Evolutionary conservation across 2,888 invertebrate genomes (phyloP).

Genomic region (Drosophila demipolita): DNA sequence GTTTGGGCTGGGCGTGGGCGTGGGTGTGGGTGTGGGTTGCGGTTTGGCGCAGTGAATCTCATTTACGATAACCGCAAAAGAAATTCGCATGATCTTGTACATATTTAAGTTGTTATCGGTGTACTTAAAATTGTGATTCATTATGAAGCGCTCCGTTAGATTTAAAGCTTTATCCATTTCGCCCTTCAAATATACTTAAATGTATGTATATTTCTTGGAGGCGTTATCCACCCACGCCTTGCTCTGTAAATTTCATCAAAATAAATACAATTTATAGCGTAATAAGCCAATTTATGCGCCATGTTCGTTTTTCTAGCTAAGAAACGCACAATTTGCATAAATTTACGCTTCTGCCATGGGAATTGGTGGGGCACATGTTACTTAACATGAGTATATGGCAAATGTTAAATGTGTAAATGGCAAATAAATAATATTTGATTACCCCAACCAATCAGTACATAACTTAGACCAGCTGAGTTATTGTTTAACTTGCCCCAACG

Average conservation of each 20-base stretch:
- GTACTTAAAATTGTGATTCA: constrained; percentile 58
- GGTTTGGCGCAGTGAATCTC: constrained; percentile 41
- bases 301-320: constrained; percentile 56
- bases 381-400: constrained; percentile 49
- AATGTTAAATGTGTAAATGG: constrained; percentile 74
- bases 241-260: constrained; percentile 80
- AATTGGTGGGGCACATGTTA: constrained; percentile 37
- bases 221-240: constrained; percentile 10
- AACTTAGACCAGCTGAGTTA: constrained; percentile 55
- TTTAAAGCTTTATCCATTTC: constrained; percentile 51
- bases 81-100: constrained; percentile 55
- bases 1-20: neutral
- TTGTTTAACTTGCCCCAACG: constrained; percentile 58
- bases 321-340: constrained; percentile 76
- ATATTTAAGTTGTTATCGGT: constrained; percentile 69
- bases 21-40: neutral
- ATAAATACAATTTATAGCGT: constrained; percentile 82
- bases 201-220: neutral
- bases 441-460: constrained; percentile 36
- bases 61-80: constrained; percentile 58
- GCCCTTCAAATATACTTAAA: constrained; percentile 10
- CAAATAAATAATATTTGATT: constrained; percentile 78
- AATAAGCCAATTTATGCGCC: constrained; percentile 79
- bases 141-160: constrained; percentile 51
- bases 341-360: constrained; percentile 44